Base-by-base conservation (phyloP, 2,888 invertebrate species). In the Heliconius ismenius region DNA sequence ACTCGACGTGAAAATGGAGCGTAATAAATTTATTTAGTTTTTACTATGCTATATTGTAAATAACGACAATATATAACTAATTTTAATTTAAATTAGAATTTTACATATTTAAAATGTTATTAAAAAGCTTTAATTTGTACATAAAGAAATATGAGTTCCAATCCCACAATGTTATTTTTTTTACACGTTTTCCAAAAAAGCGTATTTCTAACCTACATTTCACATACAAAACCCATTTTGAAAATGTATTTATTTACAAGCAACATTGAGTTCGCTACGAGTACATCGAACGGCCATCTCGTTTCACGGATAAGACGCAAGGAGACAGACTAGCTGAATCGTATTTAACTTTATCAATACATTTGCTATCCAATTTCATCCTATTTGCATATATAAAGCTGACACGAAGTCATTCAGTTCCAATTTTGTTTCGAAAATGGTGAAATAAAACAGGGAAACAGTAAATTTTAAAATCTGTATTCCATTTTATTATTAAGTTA, bases 281-380 rank as follows among this genome's bases (percentile, higher is more conserved):
- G 18, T 49, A 49, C 60, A 65, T 65, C 68, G 70, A 76, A 75
- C 76, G 74, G 67, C 79, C 76, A 79, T 79, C 76, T 78, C 75
- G 76, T 78, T 78, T 76, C 69, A 78, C 60, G 78, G 54, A 62
- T 63, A 49, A 73, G 75, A 39, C 73, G 70, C 49, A 73, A n/a
- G n/a, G 58, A 58, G 49, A 74, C 58, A 62, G 49, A 76, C 74
- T 62, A 77, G 36, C 58, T n/a, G 74, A 79, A 74, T 74, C 76
- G 75, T 75, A 60, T 62, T 60, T 60, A 73, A 64, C 76, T 62
- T 76, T 80, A 78, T 79, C 76, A 65, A 76, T 75, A 77, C 64
- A 74, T 80, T 79, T 79, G 77, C 76, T 65, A 79, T 79, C 74
- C 79, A 77, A 77, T 76, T 81, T 77, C 68, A 76, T 36, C 76